Evolutionary conservation across 1,140 invertebrate species (phyloP), one percentile per base, ranked within the genome.

Genomic region (Episyrphus balteatus): DNA sequence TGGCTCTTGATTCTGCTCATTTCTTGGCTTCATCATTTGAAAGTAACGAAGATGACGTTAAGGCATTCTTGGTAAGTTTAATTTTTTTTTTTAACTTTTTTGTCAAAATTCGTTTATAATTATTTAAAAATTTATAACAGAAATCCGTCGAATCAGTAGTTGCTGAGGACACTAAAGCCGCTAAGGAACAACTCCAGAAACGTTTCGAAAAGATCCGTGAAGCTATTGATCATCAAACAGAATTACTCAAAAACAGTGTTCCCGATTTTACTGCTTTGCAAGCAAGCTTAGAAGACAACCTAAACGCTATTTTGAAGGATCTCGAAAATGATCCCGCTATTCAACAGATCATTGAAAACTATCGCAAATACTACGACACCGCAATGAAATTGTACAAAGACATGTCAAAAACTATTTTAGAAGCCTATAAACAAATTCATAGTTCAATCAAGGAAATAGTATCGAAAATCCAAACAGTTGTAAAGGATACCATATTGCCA

Each of bases 1-100:
- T 85, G 3, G 76, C 75, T 38, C 62, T 83, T 32, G 74, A 84
- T 45, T 75, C 85, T 31, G 69, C 75, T 11, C 78, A 85, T 55
- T 80, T 83, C 54, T 60, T 86, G 34, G 81, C 84, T 62, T 76
- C 77, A 5, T 77, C 79, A 17, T 80, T 81, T 47, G 71, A 68
- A 3, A 69, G 77, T 15, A 77, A 78, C 44, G 74, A 76, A 31
- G 78, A 84, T 5, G 79, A 82, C 55, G 70, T 84, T 33, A 72
- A 78, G 53, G 60, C 66, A 48, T 73, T 77, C 42, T 52, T 70
- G 59, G 77, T 79, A 58, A 74, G 73, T 61, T 49, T 26, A 5
- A 19, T 7, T 5, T 5, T 42, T 33, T 44, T 44, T 6, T 42
- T 15, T 42, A 18, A 9, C 10, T 40, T 9, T 42, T 21, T 21